Evolutionary conservation across 2,113 vertebrate genomes (phyloP).

Genomic region (Caranx ignobilis): DNA sequence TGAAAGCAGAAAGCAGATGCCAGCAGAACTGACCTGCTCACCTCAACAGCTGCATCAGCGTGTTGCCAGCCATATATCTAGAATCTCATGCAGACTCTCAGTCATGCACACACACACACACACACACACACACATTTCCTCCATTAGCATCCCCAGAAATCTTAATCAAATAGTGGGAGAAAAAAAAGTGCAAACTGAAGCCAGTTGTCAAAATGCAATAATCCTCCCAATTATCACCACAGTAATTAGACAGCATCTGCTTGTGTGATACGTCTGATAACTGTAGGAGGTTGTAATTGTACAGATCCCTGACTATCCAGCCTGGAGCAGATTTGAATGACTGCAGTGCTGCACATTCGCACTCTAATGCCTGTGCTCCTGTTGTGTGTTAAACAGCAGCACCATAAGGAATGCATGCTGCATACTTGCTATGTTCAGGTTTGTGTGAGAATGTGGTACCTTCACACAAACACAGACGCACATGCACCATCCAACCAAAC

Average conservation of each 20-base stretch:
- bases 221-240: constrained; percentile 60
- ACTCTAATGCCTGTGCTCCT: constrained; percentile 30
- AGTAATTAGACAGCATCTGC: constrained; percentile 72
- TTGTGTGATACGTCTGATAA: constrained; percentile 54
- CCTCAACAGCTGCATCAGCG: constrained; percentile 53
- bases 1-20: constrained; percentile 47
- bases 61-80: constrained; percentile 3
- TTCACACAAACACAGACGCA: constrained; percentile 3
- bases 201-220: constrained; percentile 64
- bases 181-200: constrained; percentile 33
- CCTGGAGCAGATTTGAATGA: constrained; percentile 45
- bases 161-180: constrained; percentile 8
- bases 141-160: background rate
- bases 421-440: constrained; percentile 46
- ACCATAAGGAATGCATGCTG: constrained; percentile 49
- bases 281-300: constrained; percentile 62
- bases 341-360: constrained; percentile 54
- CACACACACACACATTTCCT: background rate
- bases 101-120: constrained; percentile 7
- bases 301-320: constrained; percentile 34
- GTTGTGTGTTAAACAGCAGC: constrained; percentile 35
- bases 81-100: constrained; percentile 8
- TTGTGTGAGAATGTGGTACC: constrained; percentile 42
- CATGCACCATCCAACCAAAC: constrained; percentile 40
- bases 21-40: constrained; percentile 47